Percentiles rank a stretch among this genome's conserved stretches.
These are phyloP conservation scores for Euglossa dilemma DNA, from an alignment of 1,140 invertebrate genomes.

Conservation along the genomic window DNA sequence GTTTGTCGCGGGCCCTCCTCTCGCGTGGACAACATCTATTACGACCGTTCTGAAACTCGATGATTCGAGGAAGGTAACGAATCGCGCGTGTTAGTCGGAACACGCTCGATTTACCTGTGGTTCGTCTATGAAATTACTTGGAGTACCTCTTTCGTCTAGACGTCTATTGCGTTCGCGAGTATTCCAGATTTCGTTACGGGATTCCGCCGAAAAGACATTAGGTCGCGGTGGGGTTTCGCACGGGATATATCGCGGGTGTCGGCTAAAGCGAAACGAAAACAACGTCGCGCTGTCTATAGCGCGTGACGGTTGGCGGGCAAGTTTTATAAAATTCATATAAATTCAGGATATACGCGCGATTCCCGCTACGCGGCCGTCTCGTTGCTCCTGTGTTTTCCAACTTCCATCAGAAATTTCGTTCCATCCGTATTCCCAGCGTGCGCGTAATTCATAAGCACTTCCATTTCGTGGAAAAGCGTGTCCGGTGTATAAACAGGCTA, in stretches of 20 bases:
- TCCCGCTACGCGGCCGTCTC: not conserved
- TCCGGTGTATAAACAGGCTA: constrained; percentile 47
- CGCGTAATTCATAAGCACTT: constrained; percentile 54
- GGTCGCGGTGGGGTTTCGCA: not conserved
- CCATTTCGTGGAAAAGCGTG: constrained; percentile 49
- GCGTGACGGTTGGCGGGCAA: not conserved
- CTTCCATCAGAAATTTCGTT: constrained; percentile 46
- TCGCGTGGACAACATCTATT: constrained; percentile 51
- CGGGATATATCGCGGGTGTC: no score
- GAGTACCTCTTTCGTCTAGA: not conserved
- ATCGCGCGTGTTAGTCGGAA: constrained; percentile 24
- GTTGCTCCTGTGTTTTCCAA: constrained; percentile 12
- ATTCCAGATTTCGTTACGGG: no score
- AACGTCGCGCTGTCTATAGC: not conserved
- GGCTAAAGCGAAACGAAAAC: not conserved
- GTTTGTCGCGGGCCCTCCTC: constrained; percentile 46
- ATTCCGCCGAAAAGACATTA: not conserved
- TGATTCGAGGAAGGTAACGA: constrained; percentile 51
- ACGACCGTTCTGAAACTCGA: constrained; percentile 49
- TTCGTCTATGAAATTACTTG: constrained; percentile 28
- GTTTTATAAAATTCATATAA: constrained; percentile 44
- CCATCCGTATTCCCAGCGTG: constrained; percentile 45
- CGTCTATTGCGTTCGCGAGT: no score
- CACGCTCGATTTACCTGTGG: constrained; percentile 9
- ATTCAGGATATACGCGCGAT: constrained; percentile 29